Evolutionary conservation across 1,140 invertebrate genomes (phyloP), one percentile per base, ranked within the genome.

Genomic region (Charaxes varanes): DNA sequence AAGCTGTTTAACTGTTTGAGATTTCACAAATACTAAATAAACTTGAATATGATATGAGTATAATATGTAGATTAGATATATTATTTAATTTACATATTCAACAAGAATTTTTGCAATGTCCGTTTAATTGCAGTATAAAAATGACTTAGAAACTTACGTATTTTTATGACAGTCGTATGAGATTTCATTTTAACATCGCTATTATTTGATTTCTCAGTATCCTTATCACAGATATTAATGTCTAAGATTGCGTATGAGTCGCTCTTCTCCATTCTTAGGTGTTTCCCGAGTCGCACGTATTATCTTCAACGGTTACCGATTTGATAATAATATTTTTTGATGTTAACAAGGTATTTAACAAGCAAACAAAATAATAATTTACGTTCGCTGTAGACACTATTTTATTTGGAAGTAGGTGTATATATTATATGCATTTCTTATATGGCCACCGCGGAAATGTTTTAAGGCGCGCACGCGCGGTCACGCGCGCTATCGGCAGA

Each of bases 61-160:
- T n/a, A n/a, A n/a, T n/a, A n/a, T n/a, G n/a, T n/a, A n/a, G n/a
- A n/a, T n/a, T n/a, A n/a, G n/a, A n/a, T n/a, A n/a, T n/a, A n/a
- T n/a, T n/a, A n/a, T n/a, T n/a, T n/a, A n/a, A n/a, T n/a, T n/a
- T n/a, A n/a, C n/a, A n/a, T n/a, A n/a, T n/a, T n/a, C n/a, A n/a
- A n/a, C n/a, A n/a, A n/a, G n/a, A n/a, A n/a, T n/a, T n/a, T n/a
- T n/a, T n/a, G n/a, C n/a, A n/a, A n/a, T n/a, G n/a, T n/a, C n/a
- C n/a, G n/a, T n/a, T n/a, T n/a, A n/a, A n/a, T n/a, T n/a, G n/a
- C n/a, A n/a, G n/a, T n/a, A n/a, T n/a, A n/a, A n/a, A n/a, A n/a
- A n/a, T n/a, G n/a, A n/a, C n/a, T 18, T 32, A 34, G 26, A 21
- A 56, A 77, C 72, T 78, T 69, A 80, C 76, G 71, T 56, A 76